Conservation (phyloP, 2,797 vertebrate genomes). For the Hybognathus amarus region DNA sequence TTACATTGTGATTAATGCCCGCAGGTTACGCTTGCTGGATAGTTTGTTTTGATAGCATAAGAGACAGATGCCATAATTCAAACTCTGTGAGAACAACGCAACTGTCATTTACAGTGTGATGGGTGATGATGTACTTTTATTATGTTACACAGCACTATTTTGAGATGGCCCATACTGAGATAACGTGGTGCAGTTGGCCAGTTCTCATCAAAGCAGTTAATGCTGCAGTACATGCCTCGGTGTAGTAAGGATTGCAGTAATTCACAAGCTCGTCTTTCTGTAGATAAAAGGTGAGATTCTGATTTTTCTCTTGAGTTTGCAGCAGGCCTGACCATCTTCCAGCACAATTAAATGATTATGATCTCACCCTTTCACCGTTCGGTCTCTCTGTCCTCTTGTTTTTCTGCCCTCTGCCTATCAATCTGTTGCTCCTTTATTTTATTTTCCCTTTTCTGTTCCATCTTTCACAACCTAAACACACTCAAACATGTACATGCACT, state of each 20-base stretch:
- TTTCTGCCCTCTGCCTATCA: constrained; percentile 34
- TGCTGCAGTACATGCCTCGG: constrained; percentile 7
- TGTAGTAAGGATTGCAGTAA: constrained; percentile 13
- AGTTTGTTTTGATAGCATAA: constrained; percentile 42
- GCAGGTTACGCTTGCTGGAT: constrained; percentile 33
- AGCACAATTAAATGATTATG: constrained; percentile 82
- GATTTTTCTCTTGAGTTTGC: constrained; percentile 40
- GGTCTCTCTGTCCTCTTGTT: constrained; percentile 56
- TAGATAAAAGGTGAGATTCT: constrained; percentile 42
- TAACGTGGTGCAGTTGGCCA: constrained; percentile 1
- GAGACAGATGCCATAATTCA: constrained; percentile 36
- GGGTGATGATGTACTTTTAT: constrained; percentile 33
- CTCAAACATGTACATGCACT: constrained; percentile 12
- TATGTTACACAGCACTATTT: constrained; percentile 15
- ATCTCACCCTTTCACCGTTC: constrained; percentile 67
- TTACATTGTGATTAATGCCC: constrained; percentile 43
- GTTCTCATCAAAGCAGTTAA: constrained; percentile 21
- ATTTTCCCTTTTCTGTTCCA: constrained; percentile 18
- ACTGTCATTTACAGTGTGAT: constrained; percentile 36
- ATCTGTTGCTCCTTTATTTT: constrained; percentile 19
- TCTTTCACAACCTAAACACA: constrained; percentile 45
- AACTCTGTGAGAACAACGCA: constrained; percentile 28
- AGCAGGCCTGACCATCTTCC: constrained; percentile 70
- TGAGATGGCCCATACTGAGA: constrained; percentile 12
- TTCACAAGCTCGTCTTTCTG: constrained; percentile 32